Conservation (phyloP, 2,113 vertebrate genomes). For the Lampris incognitus region DNA sequence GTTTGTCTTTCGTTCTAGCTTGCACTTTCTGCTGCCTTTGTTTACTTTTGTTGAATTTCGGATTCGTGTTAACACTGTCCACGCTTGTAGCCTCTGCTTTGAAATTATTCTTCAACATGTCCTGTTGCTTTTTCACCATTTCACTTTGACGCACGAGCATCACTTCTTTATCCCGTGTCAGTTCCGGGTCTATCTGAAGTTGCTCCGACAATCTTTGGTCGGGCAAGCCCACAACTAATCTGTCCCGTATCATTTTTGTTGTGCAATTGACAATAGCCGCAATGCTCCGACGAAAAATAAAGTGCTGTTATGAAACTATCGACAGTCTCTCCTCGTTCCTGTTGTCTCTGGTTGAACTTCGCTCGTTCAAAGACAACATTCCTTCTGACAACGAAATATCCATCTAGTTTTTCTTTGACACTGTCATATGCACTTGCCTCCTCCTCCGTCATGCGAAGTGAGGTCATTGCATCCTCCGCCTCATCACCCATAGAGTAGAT, state of each 20-base stretch:
- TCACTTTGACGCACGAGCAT: not conserved
- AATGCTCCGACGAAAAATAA: not conserved
- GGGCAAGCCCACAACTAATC: conserved; percentile 15
- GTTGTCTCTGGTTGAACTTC: no score
- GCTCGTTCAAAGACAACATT: no score
- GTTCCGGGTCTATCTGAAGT: not conserved
- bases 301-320: conserved; percentile 13
- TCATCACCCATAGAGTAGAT: no score
- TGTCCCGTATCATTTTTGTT: not conserved
- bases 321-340: no score
- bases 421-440: no score
- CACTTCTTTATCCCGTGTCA: not conserved
- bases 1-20: no score
- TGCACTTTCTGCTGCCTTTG: not conserved
- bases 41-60: not conserved
- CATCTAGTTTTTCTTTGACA: no score
- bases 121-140: conserved; percentile 6
- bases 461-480: no score
- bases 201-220: conserved; percentile 7
- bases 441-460: no score
- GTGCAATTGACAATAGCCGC: not conserved
- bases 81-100: conserved; percentile 9
- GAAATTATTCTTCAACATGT: conserved; percentile 6
- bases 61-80: not conserved
- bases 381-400: no score